Evolutionary conservation across 2,113 vertebrate species (phyloP), one percentile per base, ranked within the genome.

Genomic region (Paramormyrops kingsleyae): DNA sequence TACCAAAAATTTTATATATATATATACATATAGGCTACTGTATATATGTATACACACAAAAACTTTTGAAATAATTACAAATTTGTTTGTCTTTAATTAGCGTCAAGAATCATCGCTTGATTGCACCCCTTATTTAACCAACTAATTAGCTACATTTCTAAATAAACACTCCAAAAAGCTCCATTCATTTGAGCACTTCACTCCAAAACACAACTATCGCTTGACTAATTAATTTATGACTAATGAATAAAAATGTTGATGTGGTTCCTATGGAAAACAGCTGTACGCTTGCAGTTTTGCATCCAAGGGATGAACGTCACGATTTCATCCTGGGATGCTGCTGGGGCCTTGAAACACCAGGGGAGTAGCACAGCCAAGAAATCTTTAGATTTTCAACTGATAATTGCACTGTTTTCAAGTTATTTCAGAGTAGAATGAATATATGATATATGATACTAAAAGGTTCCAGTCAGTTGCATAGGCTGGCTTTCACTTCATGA

Each of bases 81-180:
- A 46, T 46, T 46, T 83, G 77, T 83, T 17, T 83, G 1, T 46
- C 80, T 35, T 77, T 17, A 39, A 77, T 77, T 77, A 35, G 27
- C 70, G 1, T 77, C 3, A 24, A 85, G 12, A 49, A 92, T 94
- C 94, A 93, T 91, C 87, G 62, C 89, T 92, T 90, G 31, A 91
- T 92, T 90, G 92, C 90, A 91, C 89, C 89, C 70, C 87, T 89
- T 90, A 93, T 92, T 92, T 92, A 93, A 94, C 91, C 94, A 93
- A 91, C 91, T 92, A 94, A 88, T 92, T 87, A 74, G 93, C 93
- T 93, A 92, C 93, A 92, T 94, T 95, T 94, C 92, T 94, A 94
- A 94, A 96, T 95, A 94, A 95, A 94, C 94, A 92, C 92, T 93
- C 91, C 94, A 93, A 93, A 93, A 93, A 93, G 24, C n/a, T 70